phyloP scores from a whole-genome alignment of 1,140 invertebrate genomes.

The Semibalanus balanoides region DNA sequence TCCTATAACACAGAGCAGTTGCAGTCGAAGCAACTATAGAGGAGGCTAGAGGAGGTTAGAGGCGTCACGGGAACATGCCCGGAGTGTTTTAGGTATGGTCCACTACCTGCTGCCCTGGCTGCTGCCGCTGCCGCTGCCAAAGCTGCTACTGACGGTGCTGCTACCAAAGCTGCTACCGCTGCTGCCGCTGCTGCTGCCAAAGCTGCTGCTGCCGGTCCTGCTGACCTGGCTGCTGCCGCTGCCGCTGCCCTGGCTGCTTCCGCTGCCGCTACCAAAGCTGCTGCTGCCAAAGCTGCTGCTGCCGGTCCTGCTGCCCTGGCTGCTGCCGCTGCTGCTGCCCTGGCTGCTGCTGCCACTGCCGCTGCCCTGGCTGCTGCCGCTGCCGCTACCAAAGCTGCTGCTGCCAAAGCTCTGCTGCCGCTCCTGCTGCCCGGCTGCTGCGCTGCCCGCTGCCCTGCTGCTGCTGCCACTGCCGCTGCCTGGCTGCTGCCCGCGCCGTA shows the following conservation, averaged over 20 bases:
- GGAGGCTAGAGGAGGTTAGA: no score
- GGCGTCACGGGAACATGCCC: no score
- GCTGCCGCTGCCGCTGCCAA: background rate
- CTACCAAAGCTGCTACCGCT: slow-evolving; percentile 7
- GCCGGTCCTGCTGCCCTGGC: slow-evolving; percentile 10
- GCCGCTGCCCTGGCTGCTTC: slow-evolving; percentile 19
- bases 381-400: slow-evolving; percentile 16
- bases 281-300: slow-evolving; percentile 21
- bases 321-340: slow-evolving; percentile 17
- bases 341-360: slow-evolving; percentile 20
- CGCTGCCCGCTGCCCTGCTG: no score
- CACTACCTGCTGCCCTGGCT: no score
- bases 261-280: slow-evolving; percentile 24
- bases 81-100: no score
- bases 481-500: no score
- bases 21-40: no score
- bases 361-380: slow-evolving; percentile 20
- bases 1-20: no score
- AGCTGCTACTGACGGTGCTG: slow-evolving; percentile 7
- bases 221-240: slow-evolving; percentile 14
- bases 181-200: slow-evolving; percentile 2
- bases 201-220: slow-evolving; percentile 23
- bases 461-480: no score
- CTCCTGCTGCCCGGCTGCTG: no score
- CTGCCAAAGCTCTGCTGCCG: no score